phyloP scores from a whole-genome alignment of 1,140 invertebrate species.

The Diploscapter pachys region DNA sequence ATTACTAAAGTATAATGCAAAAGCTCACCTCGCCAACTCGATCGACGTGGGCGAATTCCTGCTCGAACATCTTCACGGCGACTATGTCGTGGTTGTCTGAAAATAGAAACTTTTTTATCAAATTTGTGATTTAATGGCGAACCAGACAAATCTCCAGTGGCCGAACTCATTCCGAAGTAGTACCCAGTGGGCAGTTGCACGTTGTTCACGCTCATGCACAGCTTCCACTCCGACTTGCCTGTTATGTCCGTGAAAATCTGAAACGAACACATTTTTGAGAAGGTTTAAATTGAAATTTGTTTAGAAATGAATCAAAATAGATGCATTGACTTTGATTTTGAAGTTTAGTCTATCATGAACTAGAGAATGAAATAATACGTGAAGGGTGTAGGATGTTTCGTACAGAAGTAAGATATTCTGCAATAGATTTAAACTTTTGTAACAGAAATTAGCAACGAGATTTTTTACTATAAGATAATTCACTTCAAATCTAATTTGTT shows the following conservation, averaged over 20 bases:
- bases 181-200: conserved; percentile 90
- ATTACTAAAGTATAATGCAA: background rate
- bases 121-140: conserved; percentile 1
- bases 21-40: conserved; percentile 34
- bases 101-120: conserved; percentile 38
- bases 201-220: conserved; percentile 84
- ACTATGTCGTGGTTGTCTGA: conserved; percentile 91
- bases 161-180: conserved; percentile 87
- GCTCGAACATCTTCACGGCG: conserved; percentile 66
- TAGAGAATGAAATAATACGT: too few species aligned
- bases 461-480: too few species aligned
- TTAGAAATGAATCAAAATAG: too few species aligned
- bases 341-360: too few species aligned
- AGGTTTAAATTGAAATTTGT: too few species aligned
- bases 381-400: too few species aligned
- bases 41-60: conserved; percentile 57
- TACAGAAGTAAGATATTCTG: too few species aligned
- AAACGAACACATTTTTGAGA: background rate
- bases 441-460: too few species aligned
- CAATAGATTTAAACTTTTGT: too few species aligned
- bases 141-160: conserved; percentile 84
- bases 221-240: conserved; percentile 85
- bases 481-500: too few species aligned
- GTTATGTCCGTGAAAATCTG: conserved; percentile 63
- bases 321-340: too few species aligned